Evolutionary conservation across 2,797 vertebrate species (phyloP), one percentile per base, ranked within the genome.

Genomic region (Brotula barbata): DNA sequence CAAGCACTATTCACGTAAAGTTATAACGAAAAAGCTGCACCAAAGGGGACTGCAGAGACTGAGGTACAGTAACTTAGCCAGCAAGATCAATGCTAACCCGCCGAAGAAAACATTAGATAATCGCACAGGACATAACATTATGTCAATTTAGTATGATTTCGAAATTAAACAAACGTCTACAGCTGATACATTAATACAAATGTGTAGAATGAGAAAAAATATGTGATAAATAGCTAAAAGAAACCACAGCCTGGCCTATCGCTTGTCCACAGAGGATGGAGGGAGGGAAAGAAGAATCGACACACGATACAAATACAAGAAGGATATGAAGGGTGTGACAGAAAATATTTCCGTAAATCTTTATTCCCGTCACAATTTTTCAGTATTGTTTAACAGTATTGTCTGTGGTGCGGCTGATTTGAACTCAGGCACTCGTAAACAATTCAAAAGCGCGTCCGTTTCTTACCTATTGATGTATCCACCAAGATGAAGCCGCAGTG

Each of bases 401-500:
- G n/a, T 3, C 0, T 6, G 3, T 1, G 4, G 6, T 0, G 6
- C 0, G 0, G 13, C 10, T 11, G 9, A 33, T 57, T 57, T 17
- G 1, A 28, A 42, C 13, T 16, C 2, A 3, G 3, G 4, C 41
- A 9, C 45, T 47, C 63, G 61, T 66, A 73, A 80, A 80, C 64
- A 70, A 59, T 72, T 55, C 20, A 64, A 68, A 78, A 37, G 34
- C 14, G 16, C 34, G 33, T 58, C 59, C 34, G 69, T 72, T 47
- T 66, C 76, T 75, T 85, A 86, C 86, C 80, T 39, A 73, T 58
- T 23, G 40, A 64, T 37, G 49, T 40, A 28, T 75, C 71, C 72
- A 54, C 28, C 34, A 37, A 75, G 57, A 63, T 45, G 79, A 75
- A 81, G 73, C 70, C 20, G 53, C 54, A 8, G 13, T 31, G 53